Evolutionary conservation across 2,888 invertebrate species (phyloP), one percentile per base, ranked within the genome.

Genomic region (Apocheima hispidaria): DNA sequence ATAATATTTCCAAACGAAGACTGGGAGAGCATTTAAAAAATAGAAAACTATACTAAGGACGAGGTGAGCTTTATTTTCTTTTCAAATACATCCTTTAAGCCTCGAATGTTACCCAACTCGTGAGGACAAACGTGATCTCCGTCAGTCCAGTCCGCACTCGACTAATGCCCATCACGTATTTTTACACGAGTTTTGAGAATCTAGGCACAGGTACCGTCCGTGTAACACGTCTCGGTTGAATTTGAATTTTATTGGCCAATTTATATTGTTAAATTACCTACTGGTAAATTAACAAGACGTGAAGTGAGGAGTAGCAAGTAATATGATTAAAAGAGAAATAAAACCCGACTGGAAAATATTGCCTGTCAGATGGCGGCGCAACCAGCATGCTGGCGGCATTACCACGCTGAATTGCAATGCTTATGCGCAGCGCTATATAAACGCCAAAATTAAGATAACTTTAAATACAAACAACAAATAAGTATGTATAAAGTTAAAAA

Each of bases 141-240:
- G 56, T 0, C 36, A 35, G 23, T 10, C 23, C 28, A n/a, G 23
- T 10, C 23, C 28, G 10, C 9, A 33, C 41, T 56, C 56, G 16
- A 41, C 52, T 50, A 40, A 67, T 57, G 54, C 43, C 16, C 58
- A 20, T 59, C 65, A 65, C 65, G 65, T 67, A 65, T 56, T 58
- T 63, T 63, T 65, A 62, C 67, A 63, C 41, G 49, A 53, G 26
- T 35, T 57, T 52, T 30, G 28, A 36, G 38, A 52, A 59, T 43
- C 48, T 41, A 60, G 48, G 35, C 33, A 40, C 52, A 53, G 35
- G 14, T 10, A 36, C 51, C 14, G 49, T 30, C n/a, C 9, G 41
- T 49, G 52, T 53, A 20, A 52, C 54, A 35, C 20, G 50, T 21
- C 21, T 51, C 30, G 21, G 0, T 14, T 5, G 53, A 56, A 64